A percentile compares a stretch with the other conserved stretches of the same genome.
These are phyloP conservation scores for Drosophila trapezifrons DNA, from an alignment of 1,140 invertebrate species.

Conservation along the genomic window DNA sequence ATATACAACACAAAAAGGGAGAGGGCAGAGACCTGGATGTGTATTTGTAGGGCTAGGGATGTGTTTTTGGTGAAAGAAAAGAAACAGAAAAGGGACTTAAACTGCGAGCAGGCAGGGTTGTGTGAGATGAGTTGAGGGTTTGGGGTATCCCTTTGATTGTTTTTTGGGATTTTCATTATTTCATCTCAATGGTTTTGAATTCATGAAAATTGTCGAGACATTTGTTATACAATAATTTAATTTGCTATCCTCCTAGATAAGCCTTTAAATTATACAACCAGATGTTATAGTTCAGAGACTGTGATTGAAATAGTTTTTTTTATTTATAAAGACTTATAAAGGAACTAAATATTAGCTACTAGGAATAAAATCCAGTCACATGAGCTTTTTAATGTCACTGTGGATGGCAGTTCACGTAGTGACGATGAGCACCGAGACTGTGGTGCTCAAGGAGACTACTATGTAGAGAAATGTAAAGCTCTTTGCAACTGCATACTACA, in stretches of 20 bases:
- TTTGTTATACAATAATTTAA: conserved; percentile 81
- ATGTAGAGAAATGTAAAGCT: too few relatives aligned
- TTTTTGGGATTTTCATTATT: conserved; percentile 83
- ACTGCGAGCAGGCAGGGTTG: conserved; percentile 20
- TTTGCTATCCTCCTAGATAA: conserved; percentile 53
- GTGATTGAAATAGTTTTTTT: background rate
- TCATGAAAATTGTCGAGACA: conserved; percentile 74
- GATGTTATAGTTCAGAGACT: conserved; percentile 13
- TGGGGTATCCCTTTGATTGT: conserved; percentile 77
- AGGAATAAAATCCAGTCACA: too few relatives aligned
- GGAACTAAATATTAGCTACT: too few relatives aligned
- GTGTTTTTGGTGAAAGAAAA: conserved; percentile 37
- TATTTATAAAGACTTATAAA: too few relatives aligned
- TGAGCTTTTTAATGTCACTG: too few relatives aligned
- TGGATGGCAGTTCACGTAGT: too few relatives aligned
- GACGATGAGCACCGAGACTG: too few relatives aligned
- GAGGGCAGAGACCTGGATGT: conserved; percentile 27
- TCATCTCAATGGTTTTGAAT: conserved; percentile 82
- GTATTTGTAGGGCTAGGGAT: conserved; percentile 26
- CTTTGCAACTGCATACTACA: too few relatives aligned
- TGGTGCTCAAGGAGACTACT: too few relatives aligned
- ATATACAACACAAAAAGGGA: conserved; percentile 35
- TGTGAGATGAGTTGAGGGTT: conserved; percentile 22
- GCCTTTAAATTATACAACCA: conserved; percentile 35
- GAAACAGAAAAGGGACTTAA: conserved; percentile 22